Base-by-base conservation (phyloP, 1,140 invertebrate species). In the Thrips palmi region DNA sequence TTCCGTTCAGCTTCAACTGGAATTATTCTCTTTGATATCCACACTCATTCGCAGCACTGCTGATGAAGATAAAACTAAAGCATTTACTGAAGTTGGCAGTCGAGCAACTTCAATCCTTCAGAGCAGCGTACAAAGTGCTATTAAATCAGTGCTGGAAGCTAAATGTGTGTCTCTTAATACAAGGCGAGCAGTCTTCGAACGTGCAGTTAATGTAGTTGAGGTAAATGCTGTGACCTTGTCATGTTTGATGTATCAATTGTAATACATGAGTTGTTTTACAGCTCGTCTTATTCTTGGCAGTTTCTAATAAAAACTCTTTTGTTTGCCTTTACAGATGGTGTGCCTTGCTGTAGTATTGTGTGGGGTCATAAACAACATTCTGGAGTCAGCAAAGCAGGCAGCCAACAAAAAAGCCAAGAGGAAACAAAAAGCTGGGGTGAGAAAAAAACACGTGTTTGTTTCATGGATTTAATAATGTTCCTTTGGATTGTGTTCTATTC, bases 251-350 rank as follows among this genome's bases (percentile, higher is more conserved):
- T 18, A 20, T 19, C 12, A 21, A 21, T 21, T 33, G 29, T 12
- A 32, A 23, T 23, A 10, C 25, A 20, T 24, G 21, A n/a, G 33
- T 23, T 14, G 12, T 40, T 12, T 29, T 31, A 33, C 30, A n/a
- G n/a, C n/a, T n/a, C n/a, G n/a, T n/a, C n/a, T n/a, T n/a, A n/a
- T n/a, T n/a, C n/a, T n/a, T n/a, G n/a, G n/a, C n/a, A n/a, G n/a
- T n/a, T n/a, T n/a, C n/a, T n/a, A n/a, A n/a, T n/a, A n/a, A n/a
- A n/a, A n/a, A n/a, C n/a, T n/a, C n/a, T n/a, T n/a, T n/a, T n/a
- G n/a, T 12, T 14, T 40, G 10, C 10, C 25, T 2, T 29, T 40
- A 14, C 29, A 40, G 25, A 31, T 40, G 20, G 29, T 40, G 11
- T 40, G 28, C 18, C 11, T 40, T n/a, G 4, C 30, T 11, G 15